These are phyloP conservation scores for Watsonalla binaria DNA, from an alignment of 2,888 invertebrate species.

Conservation along the genomic window DNA sequence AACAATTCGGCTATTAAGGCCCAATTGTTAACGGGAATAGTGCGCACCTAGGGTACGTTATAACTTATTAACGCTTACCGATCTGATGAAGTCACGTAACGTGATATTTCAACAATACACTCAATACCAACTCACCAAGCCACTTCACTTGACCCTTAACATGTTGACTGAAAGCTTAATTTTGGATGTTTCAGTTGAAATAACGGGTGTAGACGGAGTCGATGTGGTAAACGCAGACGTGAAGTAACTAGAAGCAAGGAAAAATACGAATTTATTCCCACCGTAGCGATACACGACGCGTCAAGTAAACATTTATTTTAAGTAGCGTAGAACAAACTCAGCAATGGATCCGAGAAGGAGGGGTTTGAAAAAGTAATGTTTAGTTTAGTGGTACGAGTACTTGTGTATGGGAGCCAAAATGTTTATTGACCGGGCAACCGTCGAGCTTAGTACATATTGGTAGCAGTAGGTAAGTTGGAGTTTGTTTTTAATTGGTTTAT, in stretches of 20 bases:
- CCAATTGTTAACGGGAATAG: background rate
- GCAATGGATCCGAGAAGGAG: background rate
- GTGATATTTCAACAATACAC: conserved; percentile 1
- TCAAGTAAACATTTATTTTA: background rate
- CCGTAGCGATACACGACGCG: background rate
- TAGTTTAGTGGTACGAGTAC: background rate
- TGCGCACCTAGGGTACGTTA: background rate
- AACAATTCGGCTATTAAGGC: background rate
- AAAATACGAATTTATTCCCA: background rate
- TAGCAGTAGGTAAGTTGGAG: background rate
- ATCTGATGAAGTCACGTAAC: conserved; percentile 2
- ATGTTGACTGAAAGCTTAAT: background rate
- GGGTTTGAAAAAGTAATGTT: background rate
- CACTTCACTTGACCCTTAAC: background rate
- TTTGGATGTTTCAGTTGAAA: background rate
- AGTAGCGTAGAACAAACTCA: background rate
- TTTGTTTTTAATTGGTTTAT: background rate
- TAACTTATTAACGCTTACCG: background rate
- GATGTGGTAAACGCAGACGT: background rate
- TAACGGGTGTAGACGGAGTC: background rate
- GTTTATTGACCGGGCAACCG: conserved; percentile 2
- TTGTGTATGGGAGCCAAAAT: conserved; percentile 1
- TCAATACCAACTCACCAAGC: background rate
- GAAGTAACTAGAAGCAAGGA: background rate
- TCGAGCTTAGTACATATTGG: background rate